Evolutionary conservation across 2,888 invertebrate species (phyloP), one percentile per base, ranked within the genome.

Genomic region (Acholoe squamosa): DNA sequence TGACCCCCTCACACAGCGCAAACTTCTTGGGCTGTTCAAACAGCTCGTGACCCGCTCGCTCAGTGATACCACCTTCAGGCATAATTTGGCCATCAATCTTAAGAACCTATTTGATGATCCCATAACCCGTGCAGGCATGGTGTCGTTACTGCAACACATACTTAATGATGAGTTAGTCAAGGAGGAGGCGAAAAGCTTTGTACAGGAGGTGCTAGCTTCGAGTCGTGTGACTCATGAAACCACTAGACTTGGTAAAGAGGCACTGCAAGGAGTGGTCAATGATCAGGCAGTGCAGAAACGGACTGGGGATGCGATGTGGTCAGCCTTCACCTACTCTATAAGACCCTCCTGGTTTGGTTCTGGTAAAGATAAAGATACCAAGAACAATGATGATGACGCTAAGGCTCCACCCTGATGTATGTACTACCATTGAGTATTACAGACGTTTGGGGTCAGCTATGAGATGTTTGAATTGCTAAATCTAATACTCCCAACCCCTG

Each of bases 271-370:
- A 0, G 80, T 90, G 7, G 54, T 90, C 52, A 34, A 25, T 14
- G 90, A 90, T 31, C 16, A 28, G 22, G 16, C 16, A 7, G 34
- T 80, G n/a, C 77, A 54, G 84, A 90, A 84, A 90, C 22, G 61
- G 28, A 80, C 90, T 19, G 90, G 90, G n/a, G 90, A 90, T 28
- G 90, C 80, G 10, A 25, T 90, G 80, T 90, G 90, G 90, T 43
- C 77, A 33, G 90, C 84, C 22, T 90, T 90, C 54, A 43, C 77
- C 31, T 90, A 90, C 28, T 90, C 90, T 14, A 52, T 90, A 14
- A 7, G 10, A 19, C 90, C 90, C 3, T 88, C 61, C 88, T 56
- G 88, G 54, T 31, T 34, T 52, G 43, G 43, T 43, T 5, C 0
- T 54, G 88, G 88, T 52, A 56, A 7, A 3, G 43, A 43, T 34